phyloP scores from a whole-genome alignment of 1,140 invertebrate genomes.

The Cylas formicarius region DNA sequence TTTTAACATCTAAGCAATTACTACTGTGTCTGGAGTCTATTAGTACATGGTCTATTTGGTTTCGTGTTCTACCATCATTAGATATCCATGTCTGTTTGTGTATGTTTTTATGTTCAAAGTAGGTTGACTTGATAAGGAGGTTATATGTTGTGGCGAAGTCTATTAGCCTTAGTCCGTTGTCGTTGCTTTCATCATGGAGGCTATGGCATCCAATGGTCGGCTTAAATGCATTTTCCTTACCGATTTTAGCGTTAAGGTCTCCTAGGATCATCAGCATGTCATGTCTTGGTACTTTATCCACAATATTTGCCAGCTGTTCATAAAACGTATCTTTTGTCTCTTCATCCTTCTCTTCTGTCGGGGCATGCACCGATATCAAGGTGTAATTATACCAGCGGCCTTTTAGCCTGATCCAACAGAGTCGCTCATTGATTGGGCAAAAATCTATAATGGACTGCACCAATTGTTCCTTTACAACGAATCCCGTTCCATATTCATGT shows the following conservation, averaged over 20 bases:
- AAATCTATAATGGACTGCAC: no score
- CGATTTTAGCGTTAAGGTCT: conserved; percentile 7
- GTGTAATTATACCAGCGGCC: conserved; percentile 8
- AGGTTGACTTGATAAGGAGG: neutral
- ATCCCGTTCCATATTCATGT: no score
- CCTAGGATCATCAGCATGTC: no score
- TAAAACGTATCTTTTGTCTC: neutral
- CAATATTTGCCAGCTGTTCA: neutral
- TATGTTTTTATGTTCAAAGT: conserved; percentile 6
- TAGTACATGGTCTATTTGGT: conserved; percentile 4
- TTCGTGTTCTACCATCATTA: neutral
- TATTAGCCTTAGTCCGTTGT: conserved; percentile 4
- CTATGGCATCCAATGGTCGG: neutral
- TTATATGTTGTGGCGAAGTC: neutral
- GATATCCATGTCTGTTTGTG: neutral
- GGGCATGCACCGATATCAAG: neutral
- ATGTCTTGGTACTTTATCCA: conserved; percentile 1
- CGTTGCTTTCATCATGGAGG: neutral
- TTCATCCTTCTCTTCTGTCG: conserved; percentile 2
- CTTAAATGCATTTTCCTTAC: neutral
- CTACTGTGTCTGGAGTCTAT: conserved; percentile 3
- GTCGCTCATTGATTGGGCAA: no score
- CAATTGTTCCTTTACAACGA: no score
- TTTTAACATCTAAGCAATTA: neutral
- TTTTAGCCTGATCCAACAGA: no score